A percentile compares a stretch with the other conserved stretches of the same genome.
These are phyloP conservation scores for Meles meles DNA, from an alignment of 2,113 vertebrate species.

Conservation along the genomic window DNA sequence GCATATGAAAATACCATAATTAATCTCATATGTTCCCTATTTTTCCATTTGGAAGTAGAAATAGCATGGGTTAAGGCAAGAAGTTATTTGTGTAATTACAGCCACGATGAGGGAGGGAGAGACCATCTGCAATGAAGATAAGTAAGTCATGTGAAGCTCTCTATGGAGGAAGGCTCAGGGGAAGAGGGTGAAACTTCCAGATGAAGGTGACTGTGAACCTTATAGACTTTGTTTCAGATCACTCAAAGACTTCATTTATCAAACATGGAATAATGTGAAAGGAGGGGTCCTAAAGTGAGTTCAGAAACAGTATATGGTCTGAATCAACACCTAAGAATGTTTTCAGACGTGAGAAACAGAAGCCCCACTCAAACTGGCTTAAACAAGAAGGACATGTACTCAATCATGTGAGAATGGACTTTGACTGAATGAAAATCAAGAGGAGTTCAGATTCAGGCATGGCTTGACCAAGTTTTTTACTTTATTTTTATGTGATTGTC, in stretches of 20 bases:
- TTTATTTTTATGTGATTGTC: not conserved
- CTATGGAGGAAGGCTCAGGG: not conserved
- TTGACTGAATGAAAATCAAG: not conserved
- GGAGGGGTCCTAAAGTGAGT: not conserved
- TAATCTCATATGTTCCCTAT: not conserved
- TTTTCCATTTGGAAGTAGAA: slow-evolving; percentile 6
- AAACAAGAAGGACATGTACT: not conserved
- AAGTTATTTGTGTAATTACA: not conserved
- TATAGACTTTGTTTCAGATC: not conserved
- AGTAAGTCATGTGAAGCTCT: not conserved
- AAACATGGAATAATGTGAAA: not conserved
- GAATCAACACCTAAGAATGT: not conserved
- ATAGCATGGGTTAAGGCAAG: not conserved
- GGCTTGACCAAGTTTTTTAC: not conserved
- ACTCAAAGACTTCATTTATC: not conserved
- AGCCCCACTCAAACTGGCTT: not conserved
- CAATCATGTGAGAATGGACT: not conserved
- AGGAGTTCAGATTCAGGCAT: not conserved
- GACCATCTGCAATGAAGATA: not conserved
- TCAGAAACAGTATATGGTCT: not conserved
- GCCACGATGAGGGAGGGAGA: not conserved
- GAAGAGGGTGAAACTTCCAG: not conserved
- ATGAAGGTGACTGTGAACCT: not conserved
- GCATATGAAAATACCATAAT: not conserved
- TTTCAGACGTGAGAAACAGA: not conserved